phyloP scores from a whole-genome alignment of 2,888 invertebrate species.

The Macropis europaea region DNA sequence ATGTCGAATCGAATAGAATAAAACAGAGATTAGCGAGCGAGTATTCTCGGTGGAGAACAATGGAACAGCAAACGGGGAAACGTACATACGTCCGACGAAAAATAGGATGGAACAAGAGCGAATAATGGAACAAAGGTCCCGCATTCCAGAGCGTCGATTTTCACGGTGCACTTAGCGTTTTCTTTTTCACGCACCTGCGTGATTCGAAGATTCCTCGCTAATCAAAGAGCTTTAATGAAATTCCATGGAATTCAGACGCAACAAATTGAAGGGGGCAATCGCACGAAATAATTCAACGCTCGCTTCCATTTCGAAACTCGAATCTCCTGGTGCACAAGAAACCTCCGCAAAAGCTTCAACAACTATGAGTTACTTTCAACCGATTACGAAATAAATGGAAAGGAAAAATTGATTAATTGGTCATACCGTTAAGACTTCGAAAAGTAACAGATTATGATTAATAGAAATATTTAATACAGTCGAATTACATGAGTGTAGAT shows the following conservation, averaged over 20 bases:
- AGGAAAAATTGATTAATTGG: too few relatives aligned
- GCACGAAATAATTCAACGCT: constrained; percentile 19
- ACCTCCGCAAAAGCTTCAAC: neutral
- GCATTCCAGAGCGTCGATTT: constrained; percentile 59
- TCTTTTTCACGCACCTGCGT: constrained; percentile 46
- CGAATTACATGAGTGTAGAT: too few relatives aligned
- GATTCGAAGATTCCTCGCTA: constrained; percentile 46
- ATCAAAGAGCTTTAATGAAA: constrained; percentile 58
- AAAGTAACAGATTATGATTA: too few relatives aligned
- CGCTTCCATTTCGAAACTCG: neutral
- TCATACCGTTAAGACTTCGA: too few relatives aligned
- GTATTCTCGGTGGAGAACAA: neutral
- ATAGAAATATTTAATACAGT: too few relatives aligned
- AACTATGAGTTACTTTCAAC: too few relatives aligned
- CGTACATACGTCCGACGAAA: neutral
- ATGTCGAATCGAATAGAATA: neutral
- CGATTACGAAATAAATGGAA: too few relatives aligned
- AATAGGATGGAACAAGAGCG: neutral
- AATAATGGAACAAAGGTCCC: constrained; percentile 60
- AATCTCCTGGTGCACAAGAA: neutral
- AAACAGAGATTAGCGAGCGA: neutral
- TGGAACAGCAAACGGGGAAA: neutral
- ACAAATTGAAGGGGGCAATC: constrained; percentile 30
- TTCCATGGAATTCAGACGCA: constrained; percentile 48
- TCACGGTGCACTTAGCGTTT: constrained; percentile 40